phyloP scores from a whole-genome alignment of 2,113 vertebrate genomes.

The Athene noctua region DNA sequence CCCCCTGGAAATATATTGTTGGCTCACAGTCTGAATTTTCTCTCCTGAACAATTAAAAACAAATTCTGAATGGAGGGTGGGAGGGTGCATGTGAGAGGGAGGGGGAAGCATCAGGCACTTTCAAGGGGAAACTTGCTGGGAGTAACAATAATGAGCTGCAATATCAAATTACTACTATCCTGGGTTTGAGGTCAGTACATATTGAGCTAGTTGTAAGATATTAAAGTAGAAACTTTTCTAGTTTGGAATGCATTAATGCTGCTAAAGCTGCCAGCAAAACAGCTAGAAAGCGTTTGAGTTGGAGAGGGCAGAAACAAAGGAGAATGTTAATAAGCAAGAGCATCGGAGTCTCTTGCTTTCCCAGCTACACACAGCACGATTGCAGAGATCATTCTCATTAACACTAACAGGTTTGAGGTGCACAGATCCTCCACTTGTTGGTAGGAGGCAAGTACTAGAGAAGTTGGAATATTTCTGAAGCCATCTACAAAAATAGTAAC shows the following conservation, averaged over 20 bases:
- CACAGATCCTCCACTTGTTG: not conserved
- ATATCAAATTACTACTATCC: slow-evolving; percentile 62
- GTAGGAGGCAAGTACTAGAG: not conserved
- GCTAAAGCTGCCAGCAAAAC: slow-evolving; percentile 53
- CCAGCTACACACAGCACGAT: not conserved
- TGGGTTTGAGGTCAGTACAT: slow-evolving; percentile 56
- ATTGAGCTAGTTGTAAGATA: slow-evolving; percentile 54
- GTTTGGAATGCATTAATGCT: slow-evolving; percentile 57
- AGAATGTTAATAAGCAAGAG: slow-evolving; percentile 14
- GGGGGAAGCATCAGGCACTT: not conserved
- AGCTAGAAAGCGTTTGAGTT: slow-evolving; percentile 18
- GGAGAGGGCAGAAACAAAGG: slow-evolving; percentile 39
- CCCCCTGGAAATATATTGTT: slow-evolving; percentile 20
- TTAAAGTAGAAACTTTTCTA: slow-evolving; percentile 50
- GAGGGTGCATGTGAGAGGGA: not conserved
- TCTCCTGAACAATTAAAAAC: slow-evolving; percentile 32
- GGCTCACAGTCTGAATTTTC: slow-evolving; percentile 28
- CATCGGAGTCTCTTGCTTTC: not conserved
- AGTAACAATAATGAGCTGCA: slow-evolving; percentile 56
- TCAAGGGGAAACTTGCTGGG: slow-evolving; percentile 39
- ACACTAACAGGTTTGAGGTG: not conserved
- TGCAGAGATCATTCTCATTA: not conserved
- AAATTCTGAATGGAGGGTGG: slow-evolving; percentile 24
- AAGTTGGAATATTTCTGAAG: not conserved
- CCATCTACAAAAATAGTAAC: not conserved